A percentile compares a stretch with the other conserved stretches of the same genome.
Evolutionary conservation across 2,888 invertebrate genomes (phyloP).

Genomic region (Tipula helvola): DNA sequence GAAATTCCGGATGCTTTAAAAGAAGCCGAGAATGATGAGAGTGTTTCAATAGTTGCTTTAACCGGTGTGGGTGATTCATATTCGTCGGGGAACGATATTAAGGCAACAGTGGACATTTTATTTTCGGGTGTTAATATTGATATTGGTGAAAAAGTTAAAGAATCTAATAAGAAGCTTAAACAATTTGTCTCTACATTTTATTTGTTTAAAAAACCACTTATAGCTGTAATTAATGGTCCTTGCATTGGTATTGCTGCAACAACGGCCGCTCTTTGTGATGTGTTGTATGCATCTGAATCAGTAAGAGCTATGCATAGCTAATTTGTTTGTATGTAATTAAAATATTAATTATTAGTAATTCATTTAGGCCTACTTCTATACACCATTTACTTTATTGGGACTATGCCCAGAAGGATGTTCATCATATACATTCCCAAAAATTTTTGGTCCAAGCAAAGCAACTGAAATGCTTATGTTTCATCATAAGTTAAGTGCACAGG

Average conservation of each 20-base stretch:
- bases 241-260: slow-evolving; percentile 87
- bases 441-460: slow-evolving; percentile 72
- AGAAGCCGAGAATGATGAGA: slow-evolving; percentile 52
- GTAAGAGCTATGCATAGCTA: slow-evolving; percentile 35
- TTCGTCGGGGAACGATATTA: slow-evolving; percentile 73
- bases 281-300: slow-evolving; percentile 72
- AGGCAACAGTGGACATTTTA: slow-evolving; percentile 20
- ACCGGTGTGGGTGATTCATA: slow-evolving; percentile 73
- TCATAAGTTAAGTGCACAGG: slow-evolving; percentile 61
- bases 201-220: slow-evolving; percentile 74
- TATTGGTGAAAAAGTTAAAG: slow-evolving; percentile 8
- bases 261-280: slow-evolving; percentile 71
- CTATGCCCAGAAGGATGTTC: slow-evolving; percentile 85
- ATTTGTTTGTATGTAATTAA: too few relatives aligned
- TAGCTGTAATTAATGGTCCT: slow-evolving; percentile 87
- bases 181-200: slow-evolving; percentile 65
- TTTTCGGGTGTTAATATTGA: background rate
- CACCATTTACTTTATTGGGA: slow-evolving; percentile 78
- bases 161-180: slow-evolving; percentile 32
- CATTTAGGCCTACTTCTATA: slow-evolving; percentile 69
- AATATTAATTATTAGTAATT: background rate
- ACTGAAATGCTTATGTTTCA: slow-evolving; percentile 53
- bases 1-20: slow-evolving; percentile 50
- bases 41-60: slow-evolving; percentile 55
- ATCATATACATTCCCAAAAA: slow-evolving; percentile 66